phyloP scores from a whole-genome alignment of 2,797 vertebrate species.

The Gambusia yucatana region DNA sequence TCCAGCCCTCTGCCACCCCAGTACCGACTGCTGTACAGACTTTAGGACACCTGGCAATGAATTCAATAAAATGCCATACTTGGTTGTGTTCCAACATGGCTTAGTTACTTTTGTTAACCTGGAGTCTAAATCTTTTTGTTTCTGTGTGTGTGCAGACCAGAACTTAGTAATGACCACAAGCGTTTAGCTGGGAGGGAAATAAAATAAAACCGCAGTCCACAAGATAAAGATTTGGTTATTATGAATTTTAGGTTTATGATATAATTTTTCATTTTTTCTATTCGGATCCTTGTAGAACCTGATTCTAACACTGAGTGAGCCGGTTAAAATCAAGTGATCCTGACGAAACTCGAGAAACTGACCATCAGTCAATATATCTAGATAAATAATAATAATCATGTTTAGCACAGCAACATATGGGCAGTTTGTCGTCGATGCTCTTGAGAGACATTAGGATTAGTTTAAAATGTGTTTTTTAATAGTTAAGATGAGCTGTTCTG shows the following conservation, averaged over 20 bases:
- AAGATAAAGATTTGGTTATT: not conserved
- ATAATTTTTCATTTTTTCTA: not conserved
- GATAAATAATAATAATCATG: not conserved
- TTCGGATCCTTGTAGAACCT: not conserved
- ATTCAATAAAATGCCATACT: not conserved
- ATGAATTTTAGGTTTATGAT: not conserved
- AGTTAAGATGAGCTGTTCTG: not conserved
- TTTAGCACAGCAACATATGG: not conserved
- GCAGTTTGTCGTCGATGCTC: not conserved
- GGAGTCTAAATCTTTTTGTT: not conserved
- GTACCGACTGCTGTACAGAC: not conserved
- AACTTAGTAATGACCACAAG: not conserved
- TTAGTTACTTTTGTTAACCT: not conserved
- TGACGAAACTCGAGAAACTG: not conserved
- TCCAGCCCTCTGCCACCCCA: not conserved
- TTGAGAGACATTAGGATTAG: not conserved
- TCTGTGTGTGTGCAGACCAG: too few relatives aligned
- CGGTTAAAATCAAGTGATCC: not conserved
- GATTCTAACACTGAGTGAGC: not conserved
- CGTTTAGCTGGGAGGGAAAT: not conserved
- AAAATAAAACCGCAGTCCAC: not conserved
- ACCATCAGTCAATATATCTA: not conserved
- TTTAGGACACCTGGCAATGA: not conserved
- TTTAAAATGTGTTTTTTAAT: not conserved
- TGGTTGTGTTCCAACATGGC: not conserved